Percentiles rank a stretch among this genome's conserved stretches.
These are phyloP conservation scores for Xanthorhoe spadicearia DNA, from an alignment of 2,888 invertebrate genomes.

Conservation along the genomic window DNA sequence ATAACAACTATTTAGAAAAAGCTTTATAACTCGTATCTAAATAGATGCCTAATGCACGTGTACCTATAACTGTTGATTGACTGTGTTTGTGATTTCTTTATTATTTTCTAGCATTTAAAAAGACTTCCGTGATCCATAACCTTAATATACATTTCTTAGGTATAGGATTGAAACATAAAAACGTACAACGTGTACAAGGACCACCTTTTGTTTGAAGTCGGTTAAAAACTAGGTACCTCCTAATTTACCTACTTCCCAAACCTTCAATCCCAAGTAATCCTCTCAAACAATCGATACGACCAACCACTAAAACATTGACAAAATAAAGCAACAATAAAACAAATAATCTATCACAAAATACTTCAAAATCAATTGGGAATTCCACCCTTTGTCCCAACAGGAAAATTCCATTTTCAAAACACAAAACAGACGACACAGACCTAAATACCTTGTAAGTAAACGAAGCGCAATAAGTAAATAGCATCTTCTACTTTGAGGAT, in stretches of 20 bases:
- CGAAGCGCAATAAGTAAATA: slow-evolving; percentile 82
- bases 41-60: no score
- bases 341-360: slow-evolving; percentile 65
- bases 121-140: no score
- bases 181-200: no score
- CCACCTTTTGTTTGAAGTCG: no score
- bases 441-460: slow-evolving; percentile 83
- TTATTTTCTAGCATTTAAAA: no score
- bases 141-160: no score
- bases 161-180: no score
- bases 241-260: slow-evolving; percentile 11
- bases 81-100: no score
- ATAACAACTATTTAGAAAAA: no score
- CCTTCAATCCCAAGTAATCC: slow-evolving; percentile 17
- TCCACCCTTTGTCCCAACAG: slow-evolving; percentile 73
- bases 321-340: slow-evolving; percentile 58
- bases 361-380: slow-evolving; percentile 77
- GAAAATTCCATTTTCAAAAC: slow-evolving; percentile 82
- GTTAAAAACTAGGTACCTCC: not conserved
- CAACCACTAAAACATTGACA: slow-evolving; percentile 34
- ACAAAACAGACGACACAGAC: slow-evolving; percentile 76
- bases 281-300: slow-evolving; percentile 27
- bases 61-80: no score
- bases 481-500: slow-evolving; percentile 71
- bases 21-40: no score